A percentile compares a stretch with the other conserved stretches of the same genome.
Evolutionary conservation across 2,113 vertebrate species (phyloP).

Genomic region (Pygoscelis antarcticus): DNA sequence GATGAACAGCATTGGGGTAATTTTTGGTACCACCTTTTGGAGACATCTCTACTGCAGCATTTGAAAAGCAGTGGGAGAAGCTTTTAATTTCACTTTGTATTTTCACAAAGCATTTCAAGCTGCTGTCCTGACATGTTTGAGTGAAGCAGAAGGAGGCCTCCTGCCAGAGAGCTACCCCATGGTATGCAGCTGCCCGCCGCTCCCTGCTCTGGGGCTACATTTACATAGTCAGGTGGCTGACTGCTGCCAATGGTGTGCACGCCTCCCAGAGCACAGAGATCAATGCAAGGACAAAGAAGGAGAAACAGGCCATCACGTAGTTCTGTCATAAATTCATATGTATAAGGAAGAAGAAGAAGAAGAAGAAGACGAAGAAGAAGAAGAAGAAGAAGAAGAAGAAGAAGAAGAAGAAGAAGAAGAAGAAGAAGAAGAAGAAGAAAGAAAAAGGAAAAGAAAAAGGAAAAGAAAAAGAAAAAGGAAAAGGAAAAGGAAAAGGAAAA

Average conservation of each 20-base stretch:
- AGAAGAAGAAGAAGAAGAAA: too few relatives aligned
- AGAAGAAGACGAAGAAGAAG: too few relatives aligned
- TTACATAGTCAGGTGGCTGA: neutral
- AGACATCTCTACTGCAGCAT: neutral
- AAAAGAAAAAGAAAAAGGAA: too few relatives aligned
- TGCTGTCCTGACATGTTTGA: constrained; percentile 71
- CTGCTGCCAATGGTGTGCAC: neutral
- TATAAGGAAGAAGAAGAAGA: neutral
- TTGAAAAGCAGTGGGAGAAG: constrained; percentile 26
- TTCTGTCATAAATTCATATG: neutral
- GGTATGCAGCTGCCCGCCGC: constrained; percentile 63
- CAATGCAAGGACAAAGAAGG: neutral
- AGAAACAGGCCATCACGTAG: neutral
- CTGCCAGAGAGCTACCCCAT: constrained; percentile 58
- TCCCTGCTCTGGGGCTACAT: constrained; percentile 44
- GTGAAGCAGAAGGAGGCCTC: constrained; percentile 64
- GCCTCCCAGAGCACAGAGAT: neutral
- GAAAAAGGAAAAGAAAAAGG: fast-evolving
- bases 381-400: too few relatives aligned
- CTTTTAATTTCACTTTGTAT: neutral
- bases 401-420: fast-evolving
- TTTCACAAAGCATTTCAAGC: constrained; percentile 8
- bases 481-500: fast-evolving
- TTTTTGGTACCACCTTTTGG: neutral
- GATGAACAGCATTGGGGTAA: neutral